A percentile compares a stretch with the other conserved stretches of the same genome.
phyloP scores from a whole-genome alignment of 2,797 vertebrate species.

The Hippopotamyrus pictus region DNA sequence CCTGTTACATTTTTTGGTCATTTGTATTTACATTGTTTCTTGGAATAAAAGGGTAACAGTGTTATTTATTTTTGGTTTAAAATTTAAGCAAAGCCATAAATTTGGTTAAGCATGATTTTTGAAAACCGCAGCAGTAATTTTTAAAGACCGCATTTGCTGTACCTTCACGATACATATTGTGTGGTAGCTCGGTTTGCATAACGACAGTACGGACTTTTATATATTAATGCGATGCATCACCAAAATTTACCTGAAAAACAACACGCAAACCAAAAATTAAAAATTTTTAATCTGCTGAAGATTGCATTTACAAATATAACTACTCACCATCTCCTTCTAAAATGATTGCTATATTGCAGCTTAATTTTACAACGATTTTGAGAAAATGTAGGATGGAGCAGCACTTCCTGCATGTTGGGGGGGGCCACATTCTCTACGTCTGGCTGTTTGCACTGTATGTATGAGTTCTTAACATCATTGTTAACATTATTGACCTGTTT shows the following conservation, averaged over 20 bases:
- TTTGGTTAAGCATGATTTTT: not conserved
- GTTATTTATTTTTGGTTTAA: not conserved
- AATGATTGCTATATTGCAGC: not conserved
- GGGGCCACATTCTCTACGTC: not conserved
- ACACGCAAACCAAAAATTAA: not conserved
- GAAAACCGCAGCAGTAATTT: not conserved
- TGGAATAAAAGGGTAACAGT: constrained; percentile 7
- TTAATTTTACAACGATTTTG: not conserved
- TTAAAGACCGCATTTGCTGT: not conserved
- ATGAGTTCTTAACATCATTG: not conserved
- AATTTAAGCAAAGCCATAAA: not conserved
- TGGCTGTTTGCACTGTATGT: not conserved
- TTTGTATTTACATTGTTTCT: constrained; percentile 13
- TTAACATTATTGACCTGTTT: not conserved
- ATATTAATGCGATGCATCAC: not conserved
- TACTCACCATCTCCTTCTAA: not conserved
- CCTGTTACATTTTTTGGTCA: not conserved
- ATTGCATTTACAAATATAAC: not conserved
- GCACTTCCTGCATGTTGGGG: not conserved
- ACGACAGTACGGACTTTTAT: not conserved
- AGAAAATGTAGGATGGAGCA: not conserved
- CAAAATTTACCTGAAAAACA: not conserved
- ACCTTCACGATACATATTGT: not conserved
- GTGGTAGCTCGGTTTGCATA: not conserved
- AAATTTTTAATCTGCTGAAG: not conserved